Conservation (phyloP, 1,140 invertebrate genomes). For the Meloidogyne hapla region DNA sequence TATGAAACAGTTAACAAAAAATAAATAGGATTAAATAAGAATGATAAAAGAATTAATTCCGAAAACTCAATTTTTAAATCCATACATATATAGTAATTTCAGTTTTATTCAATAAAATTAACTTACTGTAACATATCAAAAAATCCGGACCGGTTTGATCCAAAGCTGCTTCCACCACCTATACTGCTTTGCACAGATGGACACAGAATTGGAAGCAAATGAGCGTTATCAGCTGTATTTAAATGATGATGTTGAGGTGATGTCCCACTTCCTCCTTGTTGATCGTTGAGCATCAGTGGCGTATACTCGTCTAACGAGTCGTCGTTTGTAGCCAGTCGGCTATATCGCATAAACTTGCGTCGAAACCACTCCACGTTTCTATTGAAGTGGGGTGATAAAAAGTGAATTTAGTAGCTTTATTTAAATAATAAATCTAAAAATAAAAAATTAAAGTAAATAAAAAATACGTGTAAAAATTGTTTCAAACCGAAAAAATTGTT, state of each 20-base stretch:
- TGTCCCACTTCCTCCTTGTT: conserved; percentile 20
- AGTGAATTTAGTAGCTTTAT: not conserved
- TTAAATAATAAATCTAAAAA: not conserved
- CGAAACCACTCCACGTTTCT: conserved; percentile 7
- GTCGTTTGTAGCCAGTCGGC: conserved; percentile 32
- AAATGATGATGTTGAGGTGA: conserved; percentile 43
- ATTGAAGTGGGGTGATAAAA: not conserved
- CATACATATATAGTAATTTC: too few relatives aligned
- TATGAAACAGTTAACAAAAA: not conserved
- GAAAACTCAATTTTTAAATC: too few relatives aligned
- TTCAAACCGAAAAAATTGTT: too few relatives aligned
- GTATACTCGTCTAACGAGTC: conserved; percentile 35
- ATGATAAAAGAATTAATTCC: too few relatives aligned
- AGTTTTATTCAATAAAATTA: not conserved
- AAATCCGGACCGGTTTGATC: conserved; percentile 30
- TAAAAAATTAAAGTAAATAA: not conserved
- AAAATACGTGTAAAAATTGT: too few relatives aligned
- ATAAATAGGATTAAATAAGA: conserved; percentile 8
- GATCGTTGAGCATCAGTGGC: conserved; percentile 40
- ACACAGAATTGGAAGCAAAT: conserved; percentile 41
- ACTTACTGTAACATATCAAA: conserved; percentile 48
- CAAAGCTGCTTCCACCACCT: conserved; percentile 30
- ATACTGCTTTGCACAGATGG: conserved; percentile 32
- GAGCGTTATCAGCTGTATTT: conserved; percentile 47
- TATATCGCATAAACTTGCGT: conserved; percentile 43